phyloP scores from a whole-genome alignment of 2,888 invertebrate species.

The Sesia bembeciformis region DNA sequence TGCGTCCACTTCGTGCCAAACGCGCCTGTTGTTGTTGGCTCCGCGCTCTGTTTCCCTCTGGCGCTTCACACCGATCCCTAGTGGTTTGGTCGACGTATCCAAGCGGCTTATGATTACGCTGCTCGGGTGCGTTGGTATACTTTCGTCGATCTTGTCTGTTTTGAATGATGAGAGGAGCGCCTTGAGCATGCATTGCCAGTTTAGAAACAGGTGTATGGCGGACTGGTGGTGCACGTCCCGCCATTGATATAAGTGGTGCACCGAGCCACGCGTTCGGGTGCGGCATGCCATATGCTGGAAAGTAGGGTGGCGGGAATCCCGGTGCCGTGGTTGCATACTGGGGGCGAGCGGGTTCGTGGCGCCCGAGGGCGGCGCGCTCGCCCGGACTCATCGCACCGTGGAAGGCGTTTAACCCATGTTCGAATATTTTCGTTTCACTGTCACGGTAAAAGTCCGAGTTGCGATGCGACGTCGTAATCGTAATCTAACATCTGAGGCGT shows the following conservation, averaged over 20 bases:
- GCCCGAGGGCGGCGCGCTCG: constrained; percentile 70
- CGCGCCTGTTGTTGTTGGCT: constrained; percentile 60
- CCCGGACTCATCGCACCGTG: constrained; percentile 65
- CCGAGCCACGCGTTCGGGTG: constrained; percentile 83
- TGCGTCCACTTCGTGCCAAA: constrained; percentile 51
- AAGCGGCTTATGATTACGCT: constrained; percentile 49
- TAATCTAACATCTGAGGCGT: constrained; percentile 65
- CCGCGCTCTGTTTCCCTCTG: constrained; percentile 54
- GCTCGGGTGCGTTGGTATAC: constrained; percentile 50
- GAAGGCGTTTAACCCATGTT: constrained; percentile 84
- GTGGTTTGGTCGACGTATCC: constrained; percentile 39
- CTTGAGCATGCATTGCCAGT: constrained; percentile 88
- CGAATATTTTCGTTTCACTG: constrained; percentile 56
- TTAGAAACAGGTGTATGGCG: constrained; percentile 78
- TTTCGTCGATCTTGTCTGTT: constrained; percentile 76
- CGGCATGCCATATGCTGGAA: constrained; percentile 66
- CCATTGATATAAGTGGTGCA: constrained; percentile 86
- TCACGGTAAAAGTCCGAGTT: constrained; percentile 63
- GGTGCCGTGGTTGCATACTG: constrained; percentile 65
- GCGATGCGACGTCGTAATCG: constrained; percentile 67
- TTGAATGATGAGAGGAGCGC: constrained; percentile 86
- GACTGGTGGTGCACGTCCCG: constrained; percentile 71
- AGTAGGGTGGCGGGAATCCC: constrained; percentile 69
- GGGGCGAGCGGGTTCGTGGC: constrained; percentile 70
- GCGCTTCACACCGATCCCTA: constrained; percentile 49